A percentile compares a stretch with the other conserved stretches of the same genome.
phyloP scores from a whole-genome alignment of 2,113 vertebrate species.

The Hypomesus transpacificus region DNA sequence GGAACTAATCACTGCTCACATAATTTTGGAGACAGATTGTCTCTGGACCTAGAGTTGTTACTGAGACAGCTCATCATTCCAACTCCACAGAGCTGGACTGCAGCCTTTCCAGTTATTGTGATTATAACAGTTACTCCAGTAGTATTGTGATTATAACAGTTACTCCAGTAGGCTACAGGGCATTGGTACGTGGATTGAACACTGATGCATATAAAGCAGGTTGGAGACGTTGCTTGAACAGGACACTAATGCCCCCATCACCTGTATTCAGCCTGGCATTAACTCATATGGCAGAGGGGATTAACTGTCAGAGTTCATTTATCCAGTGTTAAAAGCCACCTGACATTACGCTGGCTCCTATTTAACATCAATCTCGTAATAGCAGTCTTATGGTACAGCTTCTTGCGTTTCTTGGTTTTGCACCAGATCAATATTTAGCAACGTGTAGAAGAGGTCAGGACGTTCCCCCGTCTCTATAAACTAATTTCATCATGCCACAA shows the following conservation, averaged over 20 bases:
- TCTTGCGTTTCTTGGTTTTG: conserved; percentile 1
- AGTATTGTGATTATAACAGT: background rate
- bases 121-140: too few relatives aligned
- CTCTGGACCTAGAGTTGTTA: conserved; percentile 5
- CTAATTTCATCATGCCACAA: conserved; percentile 37
- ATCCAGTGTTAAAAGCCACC: conserved; percentile 31
- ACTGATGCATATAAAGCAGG: background rate
- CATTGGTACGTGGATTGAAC: background rate
- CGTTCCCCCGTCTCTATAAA: conserved; percentile 17
- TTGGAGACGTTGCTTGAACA: background rate
- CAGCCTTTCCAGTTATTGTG: background rate
- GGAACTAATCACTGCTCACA: conserved; percentile 3
- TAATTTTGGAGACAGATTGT: conserved; percentile 27
- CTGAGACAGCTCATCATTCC: background rate
- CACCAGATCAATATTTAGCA: conserved; percentile 27
- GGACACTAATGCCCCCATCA: conserved; percentile 1
- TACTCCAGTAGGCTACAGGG: too few relatives aligned
- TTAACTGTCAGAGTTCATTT: conserved; percentile 47
- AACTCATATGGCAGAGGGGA: conserved; percentile 19
- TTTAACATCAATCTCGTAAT: conserved; percentile 20
- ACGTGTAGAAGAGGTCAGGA: conserved; percentile 25
- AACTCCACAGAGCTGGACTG: background rate
- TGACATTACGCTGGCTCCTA: conserved; percentile 28
- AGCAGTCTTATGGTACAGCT: conserved; percentile 6
- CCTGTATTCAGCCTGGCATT: conserved; percentile 2